phyloP scores from a whole-genome alignment of 2,797 vertebrate species.

The Phylloscopus collybita region DNA sequence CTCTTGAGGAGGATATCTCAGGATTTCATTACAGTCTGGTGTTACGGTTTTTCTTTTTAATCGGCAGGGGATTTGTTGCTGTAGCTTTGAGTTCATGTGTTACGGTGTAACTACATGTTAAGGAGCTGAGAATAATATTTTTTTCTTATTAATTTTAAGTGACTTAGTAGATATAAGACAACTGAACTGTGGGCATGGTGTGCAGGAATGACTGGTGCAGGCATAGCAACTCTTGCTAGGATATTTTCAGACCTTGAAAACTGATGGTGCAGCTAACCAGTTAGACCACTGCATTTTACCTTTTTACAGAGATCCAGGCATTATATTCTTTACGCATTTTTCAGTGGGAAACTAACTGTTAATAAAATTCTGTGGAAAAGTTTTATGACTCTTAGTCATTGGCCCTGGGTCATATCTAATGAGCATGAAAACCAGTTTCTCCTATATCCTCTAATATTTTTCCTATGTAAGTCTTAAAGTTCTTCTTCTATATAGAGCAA shows the following conservation, averaged over 20 bases:
- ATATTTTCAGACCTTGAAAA: not conserved
- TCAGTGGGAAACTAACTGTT: not conserved
- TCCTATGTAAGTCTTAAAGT: not conserved
- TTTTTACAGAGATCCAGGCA: not conserved
- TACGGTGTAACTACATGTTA: not conserved
- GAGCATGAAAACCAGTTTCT: slow-evolving; percentile 12
- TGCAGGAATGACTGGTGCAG: not conserved
- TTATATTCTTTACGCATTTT: slow-evolving; percentile 12
- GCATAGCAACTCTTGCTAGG: not conserved
- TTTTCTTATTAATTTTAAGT: not conserved
- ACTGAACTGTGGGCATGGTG: not conserved
- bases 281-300: not conserved
- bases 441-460: not conserved
- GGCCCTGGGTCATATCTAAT: not conserved
- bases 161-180: not conserved
- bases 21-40: not conserved
- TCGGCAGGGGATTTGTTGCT: not conserved
- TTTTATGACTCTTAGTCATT: not conserved
- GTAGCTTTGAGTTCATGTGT: not conserved
- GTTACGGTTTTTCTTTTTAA: not conserved
- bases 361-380: not conserved
- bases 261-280: not conserved
- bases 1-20: not conserved
- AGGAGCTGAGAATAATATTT: not conserved
- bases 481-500: not conserved